Base-by-base conservation (phyloP, 35 echinoderm and acorn worm species). In the Apostichopus californicus region DNA sequence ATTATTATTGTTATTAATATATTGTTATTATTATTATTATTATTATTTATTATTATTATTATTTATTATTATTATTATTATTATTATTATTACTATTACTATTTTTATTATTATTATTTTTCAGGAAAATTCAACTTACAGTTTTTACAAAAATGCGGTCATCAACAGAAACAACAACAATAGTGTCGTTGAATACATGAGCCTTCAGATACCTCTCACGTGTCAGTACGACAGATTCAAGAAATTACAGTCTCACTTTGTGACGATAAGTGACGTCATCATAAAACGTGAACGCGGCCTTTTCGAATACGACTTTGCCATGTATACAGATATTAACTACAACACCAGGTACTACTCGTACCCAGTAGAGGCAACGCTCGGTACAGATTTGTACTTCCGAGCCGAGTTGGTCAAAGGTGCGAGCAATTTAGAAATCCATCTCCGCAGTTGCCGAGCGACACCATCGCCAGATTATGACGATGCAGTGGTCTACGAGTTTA, bases 271-370 rank as follows among this genome's bases (percentile, higher is more conserved):
- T 59, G 55, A 59, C 15, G 56, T 22, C 56, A 59, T 85, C 52
- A 60, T 85, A 6, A 85, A 58, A 85, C 81, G 57, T 7, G 14
- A 59, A 10, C 17, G n/a, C 7, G 81, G 81, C 7, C 4, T 85
- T 59, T 85, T 85, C 14, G 81, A 85, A 21, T 85, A 58, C 81
- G 81, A 85, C 24, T 85, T 85, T 10, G 81, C 81, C 2, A 85
- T 85, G 54, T 85, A 58, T 20, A 85, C 54, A 8, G 81, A 85
- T 20, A 85, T 59, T 20, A 85, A n/a, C 9, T 85, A 85, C 55
- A 23, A 18, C 20, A 22, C 56, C 5, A 25, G 81, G 6, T 85
- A 85, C 57, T 58, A 85, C 54, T 54, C 54, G 8, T 85, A 85
- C 17, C 81, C 81, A 20, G 81, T 85, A 9, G 56, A 85, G 55